Base-by-base conservation (phyloP, 2,888 invertebrate species). In the Trichopria drosophilae region DNA sequence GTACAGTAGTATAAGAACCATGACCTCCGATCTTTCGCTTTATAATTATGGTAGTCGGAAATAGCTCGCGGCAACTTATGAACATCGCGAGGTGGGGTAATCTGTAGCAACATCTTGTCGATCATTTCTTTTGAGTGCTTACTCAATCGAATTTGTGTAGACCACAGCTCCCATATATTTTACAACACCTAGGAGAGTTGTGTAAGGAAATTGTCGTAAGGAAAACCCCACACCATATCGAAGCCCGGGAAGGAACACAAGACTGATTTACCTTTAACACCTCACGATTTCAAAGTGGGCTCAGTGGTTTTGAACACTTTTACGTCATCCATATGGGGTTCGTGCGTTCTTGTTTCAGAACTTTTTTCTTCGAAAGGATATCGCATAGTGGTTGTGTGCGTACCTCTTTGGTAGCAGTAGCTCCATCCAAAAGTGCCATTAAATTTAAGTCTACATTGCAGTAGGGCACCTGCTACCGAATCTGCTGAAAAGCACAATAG, bases 51-150 rank as follows among this genome's bases (percentile, higher is more conserved):
- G 23, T 22, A 36, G 1, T 41, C 18, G 10, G n/a, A 23, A 19
- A 46, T 12, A 12, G 19, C 20, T 28, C 36, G 9, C 4, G 45
- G 46, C 9, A 40, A 1, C 32, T 19, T 28, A 10, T 22, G 16
- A 29, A 40, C 20, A 13, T 51, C 37, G 12, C 24, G n/a, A 35
- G 20, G 9, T 23, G 46, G 51, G 20, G 41, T 9, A 6, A 51
- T n/a, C 10, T 16, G 12, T 10, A 24, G 6, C 20, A 46, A 12
- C 16, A 34, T 12, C 20, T 43, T 12, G 16, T 50, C 32, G 28
- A 50, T 44, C 16, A n/a, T n/a, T n/a, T n/a, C n/a, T n/a, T n/a
- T n/a, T n/a, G n/a, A n/a, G n/a, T n/a, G n/a, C n/a, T n/a, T n/a
- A n/a, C n/a, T n/a, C n/a, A n/a, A n/a, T n/a, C n/a, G n/a, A 39